These are phyloP conservation scores for Glaucomys volans DNA, from an alignment of 2,113 vertebrate species.

Conservation along the genomic window DNA sequence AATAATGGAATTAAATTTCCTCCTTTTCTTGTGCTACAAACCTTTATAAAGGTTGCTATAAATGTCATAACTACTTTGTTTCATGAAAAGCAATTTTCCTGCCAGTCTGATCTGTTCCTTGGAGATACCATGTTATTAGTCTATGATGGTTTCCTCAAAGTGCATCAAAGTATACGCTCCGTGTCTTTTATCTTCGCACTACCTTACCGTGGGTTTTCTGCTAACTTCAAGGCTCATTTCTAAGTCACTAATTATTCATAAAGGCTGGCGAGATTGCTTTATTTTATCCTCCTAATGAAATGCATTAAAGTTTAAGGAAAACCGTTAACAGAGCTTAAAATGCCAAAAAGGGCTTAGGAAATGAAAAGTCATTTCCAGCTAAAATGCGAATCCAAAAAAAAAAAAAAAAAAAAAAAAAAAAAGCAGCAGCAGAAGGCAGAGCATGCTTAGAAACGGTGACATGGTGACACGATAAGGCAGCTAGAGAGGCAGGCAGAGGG, in stretches of 20 bases:
- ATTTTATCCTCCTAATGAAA: constrained; percentile 71
- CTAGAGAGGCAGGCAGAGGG: neutral
- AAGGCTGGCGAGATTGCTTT: constrained; percentile 52
- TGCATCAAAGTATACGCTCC: constrained; percentile 56
- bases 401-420: too few species aligned
- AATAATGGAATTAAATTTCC: constrained; percentile 69
- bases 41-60: constrained; percentile 73
- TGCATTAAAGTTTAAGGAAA: constrained; percentile 71
- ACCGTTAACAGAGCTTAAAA: constrained; percentile 67
- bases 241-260: constrained; percentile 78
- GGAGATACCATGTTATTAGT: constrained; percentile 71
- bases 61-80: constrained; percentile 76
- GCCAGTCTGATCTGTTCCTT: constrained; percentile 66
- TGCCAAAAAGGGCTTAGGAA: constrained; percentile 63
- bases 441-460: neutral
- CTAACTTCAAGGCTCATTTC: constrained; percentile 56
- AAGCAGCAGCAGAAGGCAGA: neutral
- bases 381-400: constrained; percentile 18
- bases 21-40: constrained; percentile 52
- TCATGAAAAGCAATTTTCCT: constrained; percentile 78
- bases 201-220: constrained; percentile 51
- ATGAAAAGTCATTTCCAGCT: constrained; percentile 52
- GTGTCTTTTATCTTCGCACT: constrained; percentile 64
- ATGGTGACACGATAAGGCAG: neutral
- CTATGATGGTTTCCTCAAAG: constrained; percentile 71